Evolutionary conservation across 2,888 invertebrate genomes (phyloP).

Genomic region (Notocelia uddmanniana): DNA sequence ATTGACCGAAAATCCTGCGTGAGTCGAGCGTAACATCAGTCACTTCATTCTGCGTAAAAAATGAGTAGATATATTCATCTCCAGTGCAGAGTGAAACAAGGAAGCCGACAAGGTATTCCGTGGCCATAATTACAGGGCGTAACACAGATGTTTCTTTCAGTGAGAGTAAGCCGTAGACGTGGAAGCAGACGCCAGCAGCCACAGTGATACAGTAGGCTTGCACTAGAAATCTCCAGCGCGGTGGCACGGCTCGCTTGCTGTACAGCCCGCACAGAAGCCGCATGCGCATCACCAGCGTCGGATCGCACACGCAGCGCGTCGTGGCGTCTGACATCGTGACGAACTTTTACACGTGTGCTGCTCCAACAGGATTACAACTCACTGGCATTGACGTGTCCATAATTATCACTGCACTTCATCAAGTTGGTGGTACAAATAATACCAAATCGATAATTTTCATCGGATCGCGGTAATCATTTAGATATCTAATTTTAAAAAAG

Average conservation of each 20-base stretch:
- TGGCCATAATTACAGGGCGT: background rate
- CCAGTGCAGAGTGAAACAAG: background rate
- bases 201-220: background rate
- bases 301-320: too few relatives aligned
- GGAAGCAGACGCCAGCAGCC: background rate
- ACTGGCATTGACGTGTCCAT: too few relatives aligned
- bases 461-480: too few relatives aligned
- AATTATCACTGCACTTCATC: too few relatives aligned
- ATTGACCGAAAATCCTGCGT: background rate
- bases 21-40: conserved; percentile 6
- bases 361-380: too few relatives aligned
- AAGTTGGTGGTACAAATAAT: too few relatives aligned
- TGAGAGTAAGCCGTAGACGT: background rate
- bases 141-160: too few relatives aligned
- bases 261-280: background rate
- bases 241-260: background rate
- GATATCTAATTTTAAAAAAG: too few relatives aligned
- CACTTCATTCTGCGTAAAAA: background rate
- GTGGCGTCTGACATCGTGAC: too few relatives aligned
- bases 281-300: too few relatives aligned
- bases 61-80: background rate
- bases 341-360: too few relatives aligned
- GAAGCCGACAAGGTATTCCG: background rate
- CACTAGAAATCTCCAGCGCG: background rate
- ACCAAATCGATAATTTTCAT: too few relatives aligned